phyloP scores from a whole-genome alignment of 1,140 invertebrate genomes.

The Micrasema longulum region DNA sequence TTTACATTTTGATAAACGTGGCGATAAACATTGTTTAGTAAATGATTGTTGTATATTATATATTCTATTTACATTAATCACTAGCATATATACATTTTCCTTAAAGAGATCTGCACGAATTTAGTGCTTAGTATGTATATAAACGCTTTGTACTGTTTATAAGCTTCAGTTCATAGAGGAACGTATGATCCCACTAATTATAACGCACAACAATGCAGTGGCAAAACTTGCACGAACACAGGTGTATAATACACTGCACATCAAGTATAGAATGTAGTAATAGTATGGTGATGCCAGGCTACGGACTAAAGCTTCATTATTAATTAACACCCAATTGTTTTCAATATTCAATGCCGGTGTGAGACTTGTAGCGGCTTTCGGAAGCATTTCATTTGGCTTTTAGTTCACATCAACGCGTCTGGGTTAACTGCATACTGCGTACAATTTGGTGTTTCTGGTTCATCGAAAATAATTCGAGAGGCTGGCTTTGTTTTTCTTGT shows the following conservation, averaged over 20 bases:
- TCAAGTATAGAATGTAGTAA: too few relatives aligned
- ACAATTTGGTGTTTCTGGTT: background rate
- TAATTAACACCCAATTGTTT: conserved; percentile 54
- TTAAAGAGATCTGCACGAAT: too few relatives aligned
- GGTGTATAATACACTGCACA: background rate
- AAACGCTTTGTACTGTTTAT: too few relatives aligned
- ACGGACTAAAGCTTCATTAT: conserved; percentile 50
- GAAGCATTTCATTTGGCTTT: conserved; percentile 47
- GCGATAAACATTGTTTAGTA: too few relatives aligned
- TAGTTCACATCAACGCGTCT: conserved; percentile 42
- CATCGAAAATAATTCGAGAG: too few relatives aligned
- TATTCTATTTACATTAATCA: too few relatives aligned
- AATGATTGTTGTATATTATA: too few relatives aligned
- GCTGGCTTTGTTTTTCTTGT: too few relatives aligned
- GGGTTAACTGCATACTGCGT: conserved; percentile 1
- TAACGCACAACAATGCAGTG: conserved; percentile 45
- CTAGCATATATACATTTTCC: too few relatives aligned
- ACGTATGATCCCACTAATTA: conserved; percentile 50
- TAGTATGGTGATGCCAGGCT: background rate
- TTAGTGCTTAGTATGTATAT: too few relatives aligned
- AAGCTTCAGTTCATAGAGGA: conserved; percentile 26
- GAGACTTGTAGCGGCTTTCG: conserved; percentile 40
- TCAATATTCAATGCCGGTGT: conserved; percentile 48
- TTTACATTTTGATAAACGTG: too few relatives aligned
- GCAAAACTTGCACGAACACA: conserved; percentile 40